These are phyloP conservation scores for Onchidella celtica DNA, from an alignment of 2,888 invertebrate genomes.

Conservation along the genomic window DNA sequence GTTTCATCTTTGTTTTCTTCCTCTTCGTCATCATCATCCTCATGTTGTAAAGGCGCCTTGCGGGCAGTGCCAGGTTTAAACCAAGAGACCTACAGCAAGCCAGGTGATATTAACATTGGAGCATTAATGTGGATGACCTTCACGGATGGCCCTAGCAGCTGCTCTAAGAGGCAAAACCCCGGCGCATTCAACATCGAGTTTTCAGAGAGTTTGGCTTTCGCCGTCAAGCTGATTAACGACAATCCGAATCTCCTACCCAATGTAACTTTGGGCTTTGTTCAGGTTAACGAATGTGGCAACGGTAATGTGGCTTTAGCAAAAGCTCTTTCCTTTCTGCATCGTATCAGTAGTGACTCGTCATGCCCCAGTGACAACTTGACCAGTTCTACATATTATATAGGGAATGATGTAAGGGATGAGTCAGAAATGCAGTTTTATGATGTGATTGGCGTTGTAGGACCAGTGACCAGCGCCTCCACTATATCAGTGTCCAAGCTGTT, in stretches of 20 bases:
- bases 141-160: slow-evolving; percentile 34
- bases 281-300: slow-evolving; percentile 70
- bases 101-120: slow-evolving; percentile 62
- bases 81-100: not conserved
- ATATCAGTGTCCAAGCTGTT: slow-evolving; percentile 58
- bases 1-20: too few species aligned
- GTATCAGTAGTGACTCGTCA: not conserved
- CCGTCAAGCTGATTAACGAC: slow-evolving; percentile 63
- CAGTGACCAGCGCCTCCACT: slow-evolving; percentile 15
- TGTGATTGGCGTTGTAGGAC: slow-evolving; percentile 38
- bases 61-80: not conserved
- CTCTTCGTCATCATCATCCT: not conserved
- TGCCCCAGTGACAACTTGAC: not conserved
- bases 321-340: slow-evolving; percentile 60
- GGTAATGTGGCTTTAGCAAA: slow-evolving; percentile 64
- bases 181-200: slow-evolving; percentile 63
- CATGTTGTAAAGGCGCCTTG: not conserved
- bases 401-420: not conserved
- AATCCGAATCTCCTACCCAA: slow-evolving; percentile 56
- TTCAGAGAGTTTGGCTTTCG: slow-evolving; percentile 65
- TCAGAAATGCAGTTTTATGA: slow-evolving; percentile 12
- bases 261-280: slow-evolving; percentile 62
- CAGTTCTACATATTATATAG: not conserved
- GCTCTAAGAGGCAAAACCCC: slow-evolving; percentile 56
- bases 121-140: slow-evolving; percentile 58